Evolutionary conservation across 1,140 invertebrate species (phyloP).

Genomic region (Popillia japonica): DNA sequence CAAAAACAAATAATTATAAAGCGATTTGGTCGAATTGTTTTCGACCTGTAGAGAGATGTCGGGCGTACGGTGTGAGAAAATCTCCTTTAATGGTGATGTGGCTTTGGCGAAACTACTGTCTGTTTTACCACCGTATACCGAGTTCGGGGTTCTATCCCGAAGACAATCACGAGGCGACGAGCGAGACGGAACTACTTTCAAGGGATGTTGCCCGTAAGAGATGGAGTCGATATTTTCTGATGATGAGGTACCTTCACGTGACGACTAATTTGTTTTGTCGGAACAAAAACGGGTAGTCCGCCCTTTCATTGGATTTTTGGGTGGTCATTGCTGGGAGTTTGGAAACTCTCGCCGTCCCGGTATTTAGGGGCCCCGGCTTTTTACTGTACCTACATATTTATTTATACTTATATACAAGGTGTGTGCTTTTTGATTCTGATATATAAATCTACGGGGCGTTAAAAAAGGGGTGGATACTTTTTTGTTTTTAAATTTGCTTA

Average conservation of each 20-base stretch:
- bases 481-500: too few species aligned
- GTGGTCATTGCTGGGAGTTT: slow-evolving; percentile 39
- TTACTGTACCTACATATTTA: neutral
- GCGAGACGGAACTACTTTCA: neutral
- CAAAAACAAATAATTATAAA: slow-evolving; percentile 36
- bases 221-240: neutral
- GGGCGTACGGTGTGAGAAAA: neutral
- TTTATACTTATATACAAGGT: too few species aligned
- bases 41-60: neutral
- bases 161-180: neutral
- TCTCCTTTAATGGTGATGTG: neutral
- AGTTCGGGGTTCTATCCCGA: neutral
- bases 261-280: slow-evolving; percentile 43
- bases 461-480: too few species aligned
- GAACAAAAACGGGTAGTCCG: slow-evolving; percentile 40
- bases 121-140: neutral
- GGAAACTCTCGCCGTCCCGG: neutral
- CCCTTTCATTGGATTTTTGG: slow-evolving; percentile 43
- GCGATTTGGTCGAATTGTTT: slow-evolving; percentile 27
- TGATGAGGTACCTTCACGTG: slow-evolving; percentile 35
- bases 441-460: too few species aligned
- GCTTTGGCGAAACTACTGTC: slow-evolving; percentile 30
- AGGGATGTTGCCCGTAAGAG: neutral
- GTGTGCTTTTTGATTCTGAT: too few species aligned
- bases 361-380: neutral